phyloP scores from a whole-genome alignment of 1,140 invertebrate species.

The Drosophila santomea region DNA sequence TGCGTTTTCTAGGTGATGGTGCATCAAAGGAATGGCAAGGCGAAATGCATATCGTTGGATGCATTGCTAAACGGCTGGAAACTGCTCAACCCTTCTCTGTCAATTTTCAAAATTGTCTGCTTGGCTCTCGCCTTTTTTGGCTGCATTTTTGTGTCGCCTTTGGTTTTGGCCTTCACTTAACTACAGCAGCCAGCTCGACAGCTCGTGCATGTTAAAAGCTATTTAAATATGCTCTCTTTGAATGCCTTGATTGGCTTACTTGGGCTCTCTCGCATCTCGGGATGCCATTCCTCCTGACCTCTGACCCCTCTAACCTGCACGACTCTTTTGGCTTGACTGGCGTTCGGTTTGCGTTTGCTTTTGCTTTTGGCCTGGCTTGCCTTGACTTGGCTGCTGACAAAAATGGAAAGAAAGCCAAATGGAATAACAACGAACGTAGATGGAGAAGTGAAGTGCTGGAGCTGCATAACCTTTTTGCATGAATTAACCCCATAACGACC shows the following conservation, averaged over 20 bases:
- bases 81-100: slow-evolving; percentile 27
- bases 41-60: slow-evolving; percentile 66
- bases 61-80: slow-evolving; percentile 76
- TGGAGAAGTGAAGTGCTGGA: slow-evolving; percentile 32
- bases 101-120: slow-evolving; percentile 64
- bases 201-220: slow-evolving; percentile 81
- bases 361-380: slow-evolving; percentile 21
- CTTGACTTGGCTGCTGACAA: slow-evolving; percentile 52
- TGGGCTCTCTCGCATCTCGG: slow-evolving; percentile 46
- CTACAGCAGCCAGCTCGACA: slow-evolving; percentile 72
- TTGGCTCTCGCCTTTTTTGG: slow-evolving; percentile 38
- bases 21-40: slow-evolving; percentile 53
- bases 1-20: slow-evolving; percentile 42
- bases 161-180: slow-evolving; percentile 77
- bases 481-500: slow-evolving; percentile 66
- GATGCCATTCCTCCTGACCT: slow-evolving; percentile 49
- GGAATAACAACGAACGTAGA: slow-evolving; percentile 48
- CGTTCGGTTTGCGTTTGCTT: slow-evolving; percentile 28
- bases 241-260: slow-evolving; percentile 79
- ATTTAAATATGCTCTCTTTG: slow-evolving; percentile 83
- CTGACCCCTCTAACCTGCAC: not conserved
- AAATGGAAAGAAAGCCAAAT: slow-evolving; percentile 45
- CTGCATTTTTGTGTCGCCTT: slow-evolving; percentile 79
- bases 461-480: slow-evolving; percentile 64
- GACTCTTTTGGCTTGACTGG: slow-evolving; percentile 22